These are phyloP conservation scores for Trialeurodes vaporariorum DNA, from an alignment of 1,140 invertebrate species.

Conservation along the genomic window DNA sequence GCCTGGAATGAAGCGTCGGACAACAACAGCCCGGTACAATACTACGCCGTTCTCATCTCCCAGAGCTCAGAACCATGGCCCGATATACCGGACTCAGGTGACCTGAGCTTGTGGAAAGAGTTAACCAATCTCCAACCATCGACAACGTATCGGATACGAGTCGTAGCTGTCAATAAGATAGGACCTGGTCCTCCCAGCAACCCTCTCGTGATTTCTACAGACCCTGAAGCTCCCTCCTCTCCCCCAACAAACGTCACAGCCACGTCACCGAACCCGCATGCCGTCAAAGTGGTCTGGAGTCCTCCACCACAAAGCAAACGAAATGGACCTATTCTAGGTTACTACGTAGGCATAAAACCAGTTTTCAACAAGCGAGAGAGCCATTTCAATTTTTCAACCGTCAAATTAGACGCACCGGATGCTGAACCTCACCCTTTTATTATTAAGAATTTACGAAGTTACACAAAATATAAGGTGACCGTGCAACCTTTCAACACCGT, in stretches of 20 bases:
- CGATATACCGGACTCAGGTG: constrained; percentile 3
- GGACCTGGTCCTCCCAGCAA: constrained; percentile 39
- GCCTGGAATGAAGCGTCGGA: not conserved
- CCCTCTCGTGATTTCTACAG: constrained; percentile 33
- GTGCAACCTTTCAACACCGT: constrained; percentile 76
- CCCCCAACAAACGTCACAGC: too few species aligned
- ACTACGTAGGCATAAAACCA: too few species aligned
- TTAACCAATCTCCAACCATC: constrained; percentile 38
- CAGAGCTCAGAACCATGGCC: not conserved
- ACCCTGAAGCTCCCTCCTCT: too few species aligned
- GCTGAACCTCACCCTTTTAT: constrained; percentile 43
- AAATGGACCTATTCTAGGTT: too few species aligned
- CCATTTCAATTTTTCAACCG: too few species aligned
- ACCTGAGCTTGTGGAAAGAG: constrained; percentile 18
- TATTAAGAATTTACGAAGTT: constrained; percentile 56
- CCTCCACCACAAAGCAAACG: too few species aligned
- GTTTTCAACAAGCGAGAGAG: too few species aligned
- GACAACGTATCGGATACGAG: constrained; percentile 39
- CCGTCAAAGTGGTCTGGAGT: too few species aligned
- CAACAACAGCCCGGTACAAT: not conserved
- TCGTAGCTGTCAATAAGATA: constrained; percentile 40
- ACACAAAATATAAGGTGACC: constrained; percentile 65
- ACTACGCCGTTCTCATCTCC: constrained; percentile 5
- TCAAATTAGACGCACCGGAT: too few species aligned
- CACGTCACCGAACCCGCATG: too few species aligned